Evolutionary conservation across 2,797 vertebrate genomes (phyloP).

Genomic region (Miichthys miiuy): DNA sequence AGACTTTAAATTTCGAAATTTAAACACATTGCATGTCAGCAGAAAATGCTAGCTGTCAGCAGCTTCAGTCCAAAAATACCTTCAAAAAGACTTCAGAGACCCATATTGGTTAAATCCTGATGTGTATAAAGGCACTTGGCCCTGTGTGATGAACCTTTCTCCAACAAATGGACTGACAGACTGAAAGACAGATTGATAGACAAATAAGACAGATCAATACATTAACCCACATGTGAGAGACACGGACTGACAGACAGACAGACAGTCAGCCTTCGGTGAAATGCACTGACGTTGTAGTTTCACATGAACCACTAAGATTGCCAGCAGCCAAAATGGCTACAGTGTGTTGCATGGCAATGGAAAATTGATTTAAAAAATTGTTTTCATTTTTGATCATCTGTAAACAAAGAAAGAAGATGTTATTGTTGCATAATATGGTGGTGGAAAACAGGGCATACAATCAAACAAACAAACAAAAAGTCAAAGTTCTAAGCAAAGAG

Average conservation of each 20-base stretch:
- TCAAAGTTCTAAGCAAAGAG: background rate
- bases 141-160: constrained; percentile 50
- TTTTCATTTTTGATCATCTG: constrained; percentile 37
- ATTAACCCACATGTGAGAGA: constrained; percentile 70
- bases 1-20: background rate
- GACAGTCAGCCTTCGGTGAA: constrained; percentile 91
- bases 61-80: constrained; percentile 53
- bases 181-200: constrained; percentile 65
- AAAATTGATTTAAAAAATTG: constrained; percentile 16
- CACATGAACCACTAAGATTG: constrained; percentile 91
- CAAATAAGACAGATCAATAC: constrained; percentile 71
- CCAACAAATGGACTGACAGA: constrained; percentile 64
- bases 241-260: constrained; percentile 87
- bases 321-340: constrained; percentile 47
- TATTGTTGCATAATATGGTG: constrained; percentile 22
- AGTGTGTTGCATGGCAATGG: constrained; percentile 5
- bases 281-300: constrained; percentile 97
- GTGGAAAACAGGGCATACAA: constrained; percentile 15
- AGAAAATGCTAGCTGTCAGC: constrained; percentile 26
- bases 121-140: constrained; percentile 59
- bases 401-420: constrained; percentile 45
- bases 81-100: constrained; percentile 49
- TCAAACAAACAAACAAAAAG: constrained; percentile 13
- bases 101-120: constrained; percentile 48
- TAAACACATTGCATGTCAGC: background rate